Base-by-base conservation (phyloP, 2,797 vertebrate genomes). In the Pangasius mekongensis region DNA sequence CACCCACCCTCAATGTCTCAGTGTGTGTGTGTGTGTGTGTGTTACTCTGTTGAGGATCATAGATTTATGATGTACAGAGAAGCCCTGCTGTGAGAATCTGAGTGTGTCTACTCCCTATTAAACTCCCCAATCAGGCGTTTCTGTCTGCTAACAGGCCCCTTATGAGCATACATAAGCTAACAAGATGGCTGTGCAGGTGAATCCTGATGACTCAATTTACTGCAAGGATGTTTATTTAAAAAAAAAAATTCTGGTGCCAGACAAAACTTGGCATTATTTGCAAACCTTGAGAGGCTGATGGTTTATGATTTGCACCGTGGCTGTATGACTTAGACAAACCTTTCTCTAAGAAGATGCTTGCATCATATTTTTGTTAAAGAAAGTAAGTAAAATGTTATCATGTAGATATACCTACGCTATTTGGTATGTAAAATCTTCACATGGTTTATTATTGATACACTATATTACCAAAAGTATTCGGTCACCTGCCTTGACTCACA, bases 21-120 rank as follows among this genome's bases (percentile, higher is more conserved):
- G 47, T 77, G 11, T 49, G 43, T 77, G 47, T 30, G 27, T 30
- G n/a, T 14, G 49, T 30, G 24, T 20, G 5, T 54, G 77, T 80
- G 52, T 89, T 90, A 92, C 91, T 94, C 92, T 90, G 49, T 88
- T 67, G 7, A 94, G 94, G 93, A 95, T 94, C 95, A 94, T 83
- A 2, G 87, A 87, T 92, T 93, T 94, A 92, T 93, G 94, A 95
- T 94, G 91, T 95, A 92, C 94, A 95, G 94, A 93, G 92, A 94
- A 89, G 60, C 87, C 95, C 93, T n/a, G 89, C 93, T 93, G 95
- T 90, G 95, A 92, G 92, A 95, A 95, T 33, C 94, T 94, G 94
- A 94, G 93, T 87, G 93, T 77, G 91, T 93, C 92, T 94, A 95
- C 94, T 94, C 93, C 90, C 93, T 93, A 94, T 94, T 94, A 95